A percentile compares a stretch with the other conserved stretches of the same genome.
phyloP scores from a whole-genome alignment of 2,888 invertebrate species.

The Hypselothyrea guttata region DNA sequence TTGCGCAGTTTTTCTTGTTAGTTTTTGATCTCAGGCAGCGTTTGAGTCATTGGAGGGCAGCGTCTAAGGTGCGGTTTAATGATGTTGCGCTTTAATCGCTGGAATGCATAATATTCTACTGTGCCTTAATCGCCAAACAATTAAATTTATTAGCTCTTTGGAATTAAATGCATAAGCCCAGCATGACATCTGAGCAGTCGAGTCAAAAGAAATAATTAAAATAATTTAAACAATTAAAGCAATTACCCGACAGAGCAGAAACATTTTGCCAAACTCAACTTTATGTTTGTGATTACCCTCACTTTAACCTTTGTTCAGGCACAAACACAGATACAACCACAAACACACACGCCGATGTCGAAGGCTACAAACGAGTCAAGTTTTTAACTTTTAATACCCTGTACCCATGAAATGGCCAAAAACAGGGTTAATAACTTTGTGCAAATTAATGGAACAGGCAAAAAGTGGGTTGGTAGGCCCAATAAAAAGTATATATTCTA shows the following conservation, averaged over 20 bases:
- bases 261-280: conserved; percentile 44
- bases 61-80: conserved; percentile 40
- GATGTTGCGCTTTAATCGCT: conserved; percentile 50
- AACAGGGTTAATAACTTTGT: too few relatives aligned
- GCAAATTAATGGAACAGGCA: too few relatives aligned
- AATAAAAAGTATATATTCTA: too few relatives aligned
- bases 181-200: conserved; percentile 47
- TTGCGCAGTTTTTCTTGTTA: conserved; percentile 4
- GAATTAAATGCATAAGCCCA: conserved; percentile 57
- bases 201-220: conserved; percentile 45
- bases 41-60: conserved; percentile 22
- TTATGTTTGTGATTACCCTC: conserved; percentile 41
- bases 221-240: conserved; percentile 57
- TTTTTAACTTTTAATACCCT: conserved; percentile 31
- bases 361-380: conserved; percentile 28
- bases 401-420: too few relatives aligned
- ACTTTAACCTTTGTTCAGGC: conserved; percentile 44
- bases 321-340: conserved; percentile 2
- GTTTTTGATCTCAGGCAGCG: conserved; percentile 7
- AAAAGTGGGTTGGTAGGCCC: too few relatives aligned
- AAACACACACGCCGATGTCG: conserved; percentile 26
- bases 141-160: conserved; percentile 67
- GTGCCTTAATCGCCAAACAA: conserved; percentile 55
- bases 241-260: conserved; percentile 54
- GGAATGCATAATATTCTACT: conserved; percentile 53